These are phyloP conservation scores for Hofmannophila pseudospretella DNA, from an alignment of 2,888 invertebrate genomes.

Conservation along the genomic window DNA sequence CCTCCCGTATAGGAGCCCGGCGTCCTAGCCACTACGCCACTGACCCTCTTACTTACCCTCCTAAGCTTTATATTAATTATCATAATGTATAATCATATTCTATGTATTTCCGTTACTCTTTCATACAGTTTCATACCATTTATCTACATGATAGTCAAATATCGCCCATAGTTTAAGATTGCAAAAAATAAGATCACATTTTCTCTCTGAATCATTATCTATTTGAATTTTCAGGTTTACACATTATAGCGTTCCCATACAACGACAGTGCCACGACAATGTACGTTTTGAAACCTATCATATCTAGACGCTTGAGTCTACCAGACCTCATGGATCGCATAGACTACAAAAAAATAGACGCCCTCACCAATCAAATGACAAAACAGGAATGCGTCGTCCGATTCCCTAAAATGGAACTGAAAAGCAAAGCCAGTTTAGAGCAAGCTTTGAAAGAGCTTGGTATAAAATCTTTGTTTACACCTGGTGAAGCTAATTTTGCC, in stretches of 20 bases:
- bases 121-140: too few species aligned
- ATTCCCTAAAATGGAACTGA: conserved; percentile 85
- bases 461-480: conserved; percentile 80
- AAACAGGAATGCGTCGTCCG: conserved; percentile 73
- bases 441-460: conserved; percentile 77
- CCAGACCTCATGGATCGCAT: conserved; percentile 65
- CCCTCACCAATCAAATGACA: conserved; percentile 62
- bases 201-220: too few species aligned
- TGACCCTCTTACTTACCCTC: too few species aligned
- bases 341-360: conserved; percentile 64
- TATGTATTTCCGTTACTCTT: too few species aligned
- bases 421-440: conserved; percentile 76
- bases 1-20: too few species aligned
- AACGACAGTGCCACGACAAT: conserved; percentile 81
- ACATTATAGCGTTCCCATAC: conserved; percentile 84
- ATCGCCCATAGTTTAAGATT: too few species aligned
- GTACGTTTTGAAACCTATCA: conserved; percentile 81
- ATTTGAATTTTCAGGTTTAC: conserved; percentile 69
- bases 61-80: too few species aligned
- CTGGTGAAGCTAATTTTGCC: conserved; percentile 81
- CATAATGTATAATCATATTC: too few species aligned
- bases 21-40: too few species aligned
- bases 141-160: too few species aligned
- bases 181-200: too few species aligned
- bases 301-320: conserved; percentile 52